Percentiles rank a stretch among this genome's conserved stretches.
Evolutionary conservation across 2,113 vertebrate species (phyloP).

Genomic region (Mionectes macconnelli): DNA sequence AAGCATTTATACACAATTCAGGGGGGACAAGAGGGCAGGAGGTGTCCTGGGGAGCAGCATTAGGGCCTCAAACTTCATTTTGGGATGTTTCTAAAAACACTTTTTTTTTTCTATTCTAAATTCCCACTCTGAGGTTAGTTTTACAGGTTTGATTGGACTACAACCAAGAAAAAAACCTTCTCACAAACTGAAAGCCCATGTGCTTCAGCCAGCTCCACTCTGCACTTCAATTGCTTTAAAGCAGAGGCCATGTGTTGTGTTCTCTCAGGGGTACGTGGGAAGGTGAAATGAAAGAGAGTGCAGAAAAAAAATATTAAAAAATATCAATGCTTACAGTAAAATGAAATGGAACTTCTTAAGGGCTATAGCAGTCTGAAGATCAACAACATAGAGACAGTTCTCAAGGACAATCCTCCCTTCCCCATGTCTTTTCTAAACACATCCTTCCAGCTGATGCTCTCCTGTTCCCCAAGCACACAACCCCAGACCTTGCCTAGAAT

Average conservation of each 20-base stretch:
- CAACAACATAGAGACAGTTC: not conserved
- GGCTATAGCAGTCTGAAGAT: not conserved
- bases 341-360: not conserved
- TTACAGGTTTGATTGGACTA: conserved; percentile 49
- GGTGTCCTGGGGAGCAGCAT: not conserved
- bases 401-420: not conserved
- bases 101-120: not conserved
- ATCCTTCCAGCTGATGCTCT: not conserved
- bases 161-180: not conserved
- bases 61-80: not conserved
- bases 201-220: conserved; percentile 54
- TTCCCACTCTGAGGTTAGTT: conserved; percentile 21
- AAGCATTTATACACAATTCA: not conserved
- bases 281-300: conserved; percentile 33
- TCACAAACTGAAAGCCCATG: conserved; percentile 17
- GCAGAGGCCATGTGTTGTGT: conserved; percentile 48
- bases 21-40: not conserved
- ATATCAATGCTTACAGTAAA: not conserved
- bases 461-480: not conserved
- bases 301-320: not conserved
- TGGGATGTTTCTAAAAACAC: conserved; percentile 10
- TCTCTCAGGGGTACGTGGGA: not conserved
- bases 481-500: not conserved
- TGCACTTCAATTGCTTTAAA: conserved; percentile 49
- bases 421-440: not conserved